A percentile compares a stretch with the other conserved stretches of the same genome.
These are phyloP conservation scores for Zosterops lateralis DNA, from an alignment of 2,113 vertebrate species.

Conservation along the genomic window DNA sequence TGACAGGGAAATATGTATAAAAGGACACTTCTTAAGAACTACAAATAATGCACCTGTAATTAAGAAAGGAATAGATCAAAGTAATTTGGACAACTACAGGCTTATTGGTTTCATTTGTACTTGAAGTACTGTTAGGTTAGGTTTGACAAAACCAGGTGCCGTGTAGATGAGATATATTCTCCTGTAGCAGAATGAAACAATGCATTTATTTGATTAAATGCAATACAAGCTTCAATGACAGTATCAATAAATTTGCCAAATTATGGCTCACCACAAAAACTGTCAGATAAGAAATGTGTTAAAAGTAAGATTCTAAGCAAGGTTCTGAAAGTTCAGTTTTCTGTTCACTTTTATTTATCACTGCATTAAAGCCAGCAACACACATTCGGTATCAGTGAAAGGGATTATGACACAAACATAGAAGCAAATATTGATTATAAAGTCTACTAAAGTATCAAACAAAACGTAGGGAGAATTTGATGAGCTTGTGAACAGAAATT, in stretches of 20 bases:
- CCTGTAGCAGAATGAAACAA: not conserved
- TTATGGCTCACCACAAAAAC: not conserved
- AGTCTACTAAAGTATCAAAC: not conserved
- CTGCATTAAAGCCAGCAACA: not conserved
- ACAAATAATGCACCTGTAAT: not conserved
- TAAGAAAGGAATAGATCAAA: not conserved
- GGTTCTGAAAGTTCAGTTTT: not conserved
- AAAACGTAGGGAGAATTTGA: not conserved
- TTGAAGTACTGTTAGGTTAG: not conserved
- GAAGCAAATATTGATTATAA: not conserved
- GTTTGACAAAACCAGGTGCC: not conserved
- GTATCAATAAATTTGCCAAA: not conserved
- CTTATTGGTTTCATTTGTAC: not conserved
- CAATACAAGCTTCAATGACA: not conserved
- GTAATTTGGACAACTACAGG: not conserved
- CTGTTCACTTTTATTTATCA: not conserved
- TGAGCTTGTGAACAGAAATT: not conserved
- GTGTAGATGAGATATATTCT: not conserved
- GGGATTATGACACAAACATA: not conserved
- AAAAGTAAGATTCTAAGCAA: not conserved
- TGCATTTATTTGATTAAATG: not conserved
- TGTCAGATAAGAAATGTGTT: not conserved
- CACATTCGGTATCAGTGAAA: not conserved
- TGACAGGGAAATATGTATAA: not conserved
- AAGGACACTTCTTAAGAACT: not conserved